Percentiles rank a stretch among this genome's conserved stretches.
These are phyloP conservation scores for Tragulus kanchil DNA, from an alignment of 2,113 vertebrate genomes.

Conservation along the genomic window DNA sequence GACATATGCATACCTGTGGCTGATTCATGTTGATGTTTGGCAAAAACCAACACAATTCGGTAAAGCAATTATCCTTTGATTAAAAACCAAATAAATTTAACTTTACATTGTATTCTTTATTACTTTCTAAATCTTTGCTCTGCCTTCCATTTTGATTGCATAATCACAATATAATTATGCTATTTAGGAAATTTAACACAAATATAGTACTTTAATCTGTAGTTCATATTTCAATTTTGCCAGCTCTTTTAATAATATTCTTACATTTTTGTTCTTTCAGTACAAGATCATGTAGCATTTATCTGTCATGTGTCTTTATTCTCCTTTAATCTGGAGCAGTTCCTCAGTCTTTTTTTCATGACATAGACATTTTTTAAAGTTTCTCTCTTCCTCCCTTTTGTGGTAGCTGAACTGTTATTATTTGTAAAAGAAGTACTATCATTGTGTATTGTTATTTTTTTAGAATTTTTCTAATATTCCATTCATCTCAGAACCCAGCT, in stretches of 20 bases:
- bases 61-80: neutral
- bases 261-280: conserved; percentile 15
- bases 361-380: neutral
- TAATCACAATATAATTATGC: neutral
- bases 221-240: neutral
- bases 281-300: neutral
- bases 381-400: neutral
- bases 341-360: neutral
- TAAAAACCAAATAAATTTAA: too few species aligned
- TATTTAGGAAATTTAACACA: conserved; percentile 28
- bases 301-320: neutral
- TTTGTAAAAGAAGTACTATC: neutral
- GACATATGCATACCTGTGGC: too few species aligned
- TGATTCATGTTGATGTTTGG: too few species aligned
- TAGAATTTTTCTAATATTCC: neutral
- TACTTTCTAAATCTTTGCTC: neutral
- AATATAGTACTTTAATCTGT: neutral
- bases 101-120: neutral
- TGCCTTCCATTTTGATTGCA: conserved; percentile 12
- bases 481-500: neutral
- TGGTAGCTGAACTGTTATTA: neutral
- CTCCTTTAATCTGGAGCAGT: neutral
- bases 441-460: neutral
- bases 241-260: neutral
- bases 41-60: too few species aligned